phyloP scores from a whole-genome alignment of 2,113 vertebrate genomes.

The Fregata magnificens region DNA sequence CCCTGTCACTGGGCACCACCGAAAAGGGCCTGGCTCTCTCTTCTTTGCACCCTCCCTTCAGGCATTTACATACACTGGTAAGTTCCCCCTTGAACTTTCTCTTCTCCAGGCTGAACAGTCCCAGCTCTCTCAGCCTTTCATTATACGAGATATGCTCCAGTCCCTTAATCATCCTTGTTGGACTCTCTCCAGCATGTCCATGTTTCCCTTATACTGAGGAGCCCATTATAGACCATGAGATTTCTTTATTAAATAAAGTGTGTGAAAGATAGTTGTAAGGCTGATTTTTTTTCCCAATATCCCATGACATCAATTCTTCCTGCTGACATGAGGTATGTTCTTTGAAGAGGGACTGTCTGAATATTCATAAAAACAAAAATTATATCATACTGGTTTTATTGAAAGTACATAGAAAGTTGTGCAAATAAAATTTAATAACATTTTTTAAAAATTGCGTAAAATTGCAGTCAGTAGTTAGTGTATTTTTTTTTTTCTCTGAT shows the following conservation, averaged over 20 bases:
- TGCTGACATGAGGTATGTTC: not conserved
- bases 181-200: not conserved
- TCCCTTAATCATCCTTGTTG: not conserved
- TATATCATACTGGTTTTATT: not conserved
- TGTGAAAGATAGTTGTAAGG: not conserved
- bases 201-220: not conserved
- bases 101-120: not conserved
- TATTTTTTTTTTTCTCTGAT: not conserved
- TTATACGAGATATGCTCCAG: not conserved
- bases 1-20: too few relatives aligned
- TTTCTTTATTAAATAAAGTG: not conserved
- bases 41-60: not conserved
- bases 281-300: not conserved
- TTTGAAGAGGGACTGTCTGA: not conserved
- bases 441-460: not conserved
- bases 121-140: not conserved
- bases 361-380: not conserved
- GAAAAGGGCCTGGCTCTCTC: not conserved
- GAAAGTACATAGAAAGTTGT: not conserved
- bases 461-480: too few relatives aligned
- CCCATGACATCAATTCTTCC: not conserved
- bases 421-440: not conserved
- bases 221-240: not conserved
- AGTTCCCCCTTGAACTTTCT: not conserved
- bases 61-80: not conserved